Base-by-base conservation (phyloP, 1,140 invertebrate species). In the Brachionus plicatilis region DNA sequence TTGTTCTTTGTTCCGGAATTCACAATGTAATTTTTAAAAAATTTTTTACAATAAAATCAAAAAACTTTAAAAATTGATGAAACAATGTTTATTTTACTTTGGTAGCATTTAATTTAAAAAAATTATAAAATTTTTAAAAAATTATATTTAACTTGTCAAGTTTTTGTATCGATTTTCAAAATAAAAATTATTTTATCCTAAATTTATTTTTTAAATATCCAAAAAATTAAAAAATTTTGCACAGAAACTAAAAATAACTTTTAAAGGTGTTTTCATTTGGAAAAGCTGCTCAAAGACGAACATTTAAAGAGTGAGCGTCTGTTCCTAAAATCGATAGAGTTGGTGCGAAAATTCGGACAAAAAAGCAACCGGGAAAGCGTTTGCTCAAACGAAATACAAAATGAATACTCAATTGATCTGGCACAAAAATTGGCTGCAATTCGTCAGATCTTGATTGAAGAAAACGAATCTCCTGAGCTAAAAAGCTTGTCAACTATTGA, bases 251-350 rank as follows among this genome's bases (percentile, higher is more conserved):
- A 24, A 41, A 17, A 41, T 76, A 12, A 14, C 33, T 27, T 50
- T 27, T 27, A 12, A 50, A 82, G 79, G 14, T 82, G 79, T n/a
- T 82, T 12, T 24, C 79, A 82, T 1, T 5, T 82, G 17, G 79
- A 82, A 82, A 82, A 82, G 65, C n/a, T 82, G 27, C 43, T 82
- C 4, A 82, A 82, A 82, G 53, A 82, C 17, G 53, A 82, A 27
- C 79, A 76, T 27, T 7, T 24, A 9, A 76, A 76, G 14, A 76
- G 72, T 50, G 72, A 76, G 27, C 20, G 33, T 50, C 24, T 76
- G 24, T 76, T 76, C 27, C 20, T 72, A n/a, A 72, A 76, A 33
- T 50, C 72, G 11, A 76, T 76, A 3, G 68, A 72, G 9, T 9
- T 72, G 33, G 68, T 72, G 33, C 68, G 68, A 14, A 72, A 72